Percentiles rank a stretch among this genome's conserved stretches.
Evolutionary conservation across 2,113 vertebrate genomes (phyloP).

Genomic region (Gadus macrocephalus): DNA sequence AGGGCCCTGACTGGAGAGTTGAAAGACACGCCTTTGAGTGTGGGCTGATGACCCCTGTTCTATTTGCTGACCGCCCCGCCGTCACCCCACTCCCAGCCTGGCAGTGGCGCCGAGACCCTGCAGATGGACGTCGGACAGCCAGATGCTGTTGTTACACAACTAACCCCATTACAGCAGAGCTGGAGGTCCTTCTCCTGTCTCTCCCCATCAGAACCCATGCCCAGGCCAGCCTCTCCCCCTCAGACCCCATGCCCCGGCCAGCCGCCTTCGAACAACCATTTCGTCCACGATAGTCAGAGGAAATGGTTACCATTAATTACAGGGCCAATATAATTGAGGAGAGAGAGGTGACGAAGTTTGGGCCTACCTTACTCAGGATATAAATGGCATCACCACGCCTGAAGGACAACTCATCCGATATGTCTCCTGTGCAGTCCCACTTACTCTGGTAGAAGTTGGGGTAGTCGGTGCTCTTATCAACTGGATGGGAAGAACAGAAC

Average conservation of each 20-base stretch:
- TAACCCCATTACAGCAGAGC: conserved; percentile 60
- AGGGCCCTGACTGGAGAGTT: conserved; percentile 46
- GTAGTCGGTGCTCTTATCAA: conserved; percentile 83
- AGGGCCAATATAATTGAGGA: conserved; percentile 6
- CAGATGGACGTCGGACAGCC: conserved; percentile 64
- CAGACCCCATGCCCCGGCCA: not conserved
- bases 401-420: conserved; percentile 88
- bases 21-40: conserved; percentile 52
- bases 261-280: too few species aligned
- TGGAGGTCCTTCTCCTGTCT: conserved; percentile 35
- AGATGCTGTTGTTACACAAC: conserved; percentile 71
- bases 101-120: conserved; percentile 53
- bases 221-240: not conserved
- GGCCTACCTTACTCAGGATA: conserved; percentile 92
- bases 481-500: conserved; percentile 47
- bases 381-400: conserved; percentile 92
- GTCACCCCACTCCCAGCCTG: not conserved
- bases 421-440: conserved; percentile 87
- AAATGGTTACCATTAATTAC: not conserved
- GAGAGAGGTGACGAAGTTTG: not conserved
- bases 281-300: too few species aligned
- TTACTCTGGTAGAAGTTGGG: conserved; percentile 90
- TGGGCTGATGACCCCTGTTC: conserved; percentile 4
- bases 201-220: conserved; percentile 25
- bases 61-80: conserved; percentile 29